Conservation (phyloP, 2,888 invertebrate species). For the Pterostichus niger region DNA sequence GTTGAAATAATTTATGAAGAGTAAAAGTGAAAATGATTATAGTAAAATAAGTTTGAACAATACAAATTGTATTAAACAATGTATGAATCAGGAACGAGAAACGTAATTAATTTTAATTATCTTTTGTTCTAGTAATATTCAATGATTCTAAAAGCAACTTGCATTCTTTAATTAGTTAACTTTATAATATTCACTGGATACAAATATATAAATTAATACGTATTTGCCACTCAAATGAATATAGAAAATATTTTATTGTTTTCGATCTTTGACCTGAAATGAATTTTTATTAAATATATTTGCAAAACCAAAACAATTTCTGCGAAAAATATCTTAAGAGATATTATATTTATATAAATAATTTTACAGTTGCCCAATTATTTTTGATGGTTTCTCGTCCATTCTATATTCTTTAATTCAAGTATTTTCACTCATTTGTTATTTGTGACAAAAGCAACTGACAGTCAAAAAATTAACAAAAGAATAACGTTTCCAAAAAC, state of each 20-base stretch:
- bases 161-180: conserved; percentile 10
- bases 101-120: conserved; percentile 41
- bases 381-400: too few relatives aligned
- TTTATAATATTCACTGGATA: neutral
- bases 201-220: neutral
- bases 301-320: too few relatives aligned
- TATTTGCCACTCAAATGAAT: conserved; percentile 13
- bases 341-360: too few relatives aligned
- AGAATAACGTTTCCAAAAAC: conserved; percentile 23
- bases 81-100: neutral
- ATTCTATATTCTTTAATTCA: too few relatives aligned
- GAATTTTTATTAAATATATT: too few relatives aligned
- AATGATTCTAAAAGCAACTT: conserved; percentile 29
- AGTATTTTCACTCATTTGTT: too few relatives aligned
- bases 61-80: conserved; percentile 2
- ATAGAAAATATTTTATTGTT: neutral
- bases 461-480: conserved; percentile 20
- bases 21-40: conserved; percentile 22
- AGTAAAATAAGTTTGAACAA: conserved; percentile 5
- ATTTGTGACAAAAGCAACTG: neutral
- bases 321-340: too few relatives aligned
- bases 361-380: too few relatives aligned
- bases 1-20: neutral
- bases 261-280: neutral
- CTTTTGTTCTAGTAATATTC: conserved; percentile 38